phyloP scores from a whole-genome alignment of 2,797 vertebrate genomes.

The Semaprochilodus insignis region DNA sequence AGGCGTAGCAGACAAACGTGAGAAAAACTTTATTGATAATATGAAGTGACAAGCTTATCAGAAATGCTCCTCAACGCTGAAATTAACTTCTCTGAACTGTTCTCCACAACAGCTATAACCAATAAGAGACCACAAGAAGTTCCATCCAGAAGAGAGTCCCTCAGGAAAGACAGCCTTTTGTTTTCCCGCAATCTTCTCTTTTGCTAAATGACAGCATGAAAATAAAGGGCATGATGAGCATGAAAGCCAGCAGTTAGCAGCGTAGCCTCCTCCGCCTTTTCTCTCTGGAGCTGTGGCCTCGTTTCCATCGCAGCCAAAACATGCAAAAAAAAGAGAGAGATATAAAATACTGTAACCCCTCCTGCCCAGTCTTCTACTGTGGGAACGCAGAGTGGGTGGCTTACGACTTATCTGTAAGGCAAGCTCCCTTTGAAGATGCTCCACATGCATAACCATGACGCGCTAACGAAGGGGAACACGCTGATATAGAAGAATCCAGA shows the following conservation, averaged over 20 bases:
- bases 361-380: not conserved
- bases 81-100: too few relatives aligned
- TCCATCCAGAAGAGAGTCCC: too few relatives aligned
- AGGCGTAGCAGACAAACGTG: too few relatives aligned
- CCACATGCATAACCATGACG: constrained; percentile 10
- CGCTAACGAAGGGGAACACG: not conserved
- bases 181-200: not conserved
- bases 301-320: not conserved
- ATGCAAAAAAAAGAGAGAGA: not conserved
- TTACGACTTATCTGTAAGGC: constrained; percentile 1
- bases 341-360: too few relatives aligned
- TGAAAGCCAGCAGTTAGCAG: not conserved
- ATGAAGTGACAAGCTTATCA: too few relatives aligned
- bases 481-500: too few relatives aligned
- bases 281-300: not conserved
- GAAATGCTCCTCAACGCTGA: too few relatives aligned
- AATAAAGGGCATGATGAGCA: too few relatives aligned
- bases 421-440: constrained; percentile 4
- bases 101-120: too few relatives aligned
- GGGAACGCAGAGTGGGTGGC: constrained; percentile 2
- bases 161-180: too few relatives aligned
- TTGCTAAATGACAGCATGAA: not conserved
- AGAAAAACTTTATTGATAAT: too few relatives aligned
- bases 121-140: too few relatives aligned
- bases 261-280: not conserved